Conservation (phyloP, 2,113 vertebrate genomes). For the Paralichthys olivaceus region DNA sequence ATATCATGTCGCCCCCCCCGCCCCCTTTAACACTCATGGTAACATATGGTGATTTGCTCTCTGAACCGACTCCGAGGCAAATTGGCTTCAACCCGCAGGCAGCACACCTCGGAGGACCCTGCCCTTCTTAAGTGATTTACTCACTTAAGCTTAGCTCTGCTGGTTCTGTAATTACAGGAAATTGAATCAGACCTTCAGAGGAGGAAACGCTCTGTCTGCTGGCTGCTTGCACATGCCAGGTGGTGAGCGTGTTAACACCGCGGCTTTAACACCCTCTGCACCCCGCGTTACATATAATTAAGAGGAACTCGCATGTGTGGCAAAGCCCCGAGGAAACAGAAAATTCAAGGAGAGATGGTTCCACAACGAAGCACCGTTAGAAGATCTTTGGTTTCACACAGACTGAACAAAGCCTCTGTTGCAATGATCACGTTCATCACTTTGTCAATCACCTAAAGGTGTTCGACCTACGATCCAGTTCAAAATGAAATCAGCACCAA, state of each 20-base stretch:
- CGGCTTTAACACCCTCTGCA: slow-evolving; percentile 1
- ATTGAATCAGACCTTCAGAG: slow-evolving; percentile 51
- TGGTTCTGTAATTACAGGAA: slow-evolving; percentile 73
- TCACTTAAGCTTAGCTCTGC: slow-evolving; percentile 53
- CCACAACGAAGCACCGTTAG: no score
- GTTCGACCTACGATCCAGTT: no score
- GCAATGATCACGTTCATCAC: no score
- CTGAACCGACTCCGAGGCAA: slow-evolving; percentile 45
- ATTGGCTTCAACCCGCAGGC: slow-evolving; percentile 58
- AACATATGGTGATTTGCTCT: slow-evolving; percentile 77
- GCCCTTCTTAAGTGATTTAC: slow-evolving; percentile 76
- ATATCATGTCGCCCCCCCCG: neutral
- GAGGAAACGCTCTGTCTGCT: neutral
- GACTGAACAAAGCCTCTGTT: no score
- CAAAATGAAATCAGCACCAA: no score
- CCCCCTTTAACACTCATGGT: neutral
- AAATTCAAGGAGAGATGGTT: neutral
- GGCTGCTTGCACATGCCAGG: neutral
- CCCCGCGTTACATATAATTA: neutral
- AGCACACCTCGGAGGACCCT: slow-evolving; percentile 63
- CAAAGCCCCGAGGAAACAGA: neutral
- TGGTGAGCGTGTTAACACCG: slow-evolving; percentile 7
- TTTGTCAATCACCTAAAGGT: no score
- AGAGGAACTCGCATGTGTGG: neutral
- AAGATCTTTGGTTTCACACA: no score